phyloP scores from a whole-genome alignment of 2,113 vertebrate genomes.

The Anoplopoma fimbria region DNA sequence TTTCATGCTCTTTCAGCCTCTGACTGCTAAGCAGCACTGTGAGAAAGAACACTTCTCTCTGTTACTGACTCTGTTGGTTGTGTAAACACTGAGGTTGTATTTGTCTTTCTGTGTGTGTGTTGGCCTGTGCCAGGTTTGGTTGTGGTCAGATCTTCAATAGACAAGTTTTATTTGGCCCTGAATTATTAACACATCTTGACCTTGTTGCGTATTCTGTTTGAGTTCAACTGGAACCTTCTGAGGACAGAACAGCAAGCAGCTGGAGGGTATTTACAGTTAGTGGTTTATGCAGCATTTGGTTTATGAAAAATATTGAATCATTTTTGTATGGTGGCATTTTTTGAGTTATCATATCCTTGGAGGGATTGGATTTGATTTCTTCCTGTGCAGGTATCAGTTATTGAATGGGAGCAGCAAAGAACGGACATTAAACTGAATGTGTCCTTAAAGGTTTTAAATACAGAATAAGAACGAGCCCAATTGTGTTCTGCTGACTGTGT shows the following conservation, averaged over 20 bases:
- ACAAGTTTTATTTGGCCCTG: slow-evolving; percentile 20
- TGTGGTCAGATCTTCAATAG: slow-evolving; percentile 14
- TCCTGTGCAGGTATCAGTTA: slow-evolving; percentile 11
- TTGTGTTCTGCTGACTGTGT: neutral
- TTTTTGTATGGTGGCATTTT: slow-evolving; percentile 1
- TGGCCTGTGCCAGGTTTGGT: neutral
- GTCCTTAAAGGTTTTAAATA: neutral
- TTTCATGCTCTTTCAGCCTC: neutral
- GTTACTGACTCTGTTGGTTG: slow-evolving; percentile 34
- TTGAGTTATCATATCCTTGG: slow-evolving; percentile 1
- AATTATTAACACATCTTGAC: slow-evolving; percentile 29
- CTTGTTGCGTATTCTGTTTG: neutral
- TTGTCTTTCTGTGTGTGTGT: slow-evolving; percentile 45
- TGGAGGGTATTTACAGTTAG: slow-evolving; percentile 9
- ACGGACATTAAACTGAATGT: neutral
- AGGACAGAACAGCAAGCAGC: slow-evolving; percentile 15
- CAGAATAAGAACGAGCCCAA: neutral
- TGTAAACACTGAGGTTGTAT: slow-evolving; percentile 48
- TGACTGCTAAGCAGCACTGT: neutral
- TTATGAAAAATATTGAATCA: slow-evolving; percentile 25
- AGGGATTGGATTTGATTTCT: neutral
- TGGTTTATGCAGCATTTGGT: slow-evolving; percentile 21
- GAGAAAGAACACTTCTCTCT: slow-evolving; percentile 12
- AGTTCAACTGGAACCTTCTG: slow-evolving; percentile 6
- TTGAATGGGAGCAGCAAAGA: neutral